Conservation (phyloP, 2,797 vertebrate species). For the Gymnothorax javanicus region DNA sequence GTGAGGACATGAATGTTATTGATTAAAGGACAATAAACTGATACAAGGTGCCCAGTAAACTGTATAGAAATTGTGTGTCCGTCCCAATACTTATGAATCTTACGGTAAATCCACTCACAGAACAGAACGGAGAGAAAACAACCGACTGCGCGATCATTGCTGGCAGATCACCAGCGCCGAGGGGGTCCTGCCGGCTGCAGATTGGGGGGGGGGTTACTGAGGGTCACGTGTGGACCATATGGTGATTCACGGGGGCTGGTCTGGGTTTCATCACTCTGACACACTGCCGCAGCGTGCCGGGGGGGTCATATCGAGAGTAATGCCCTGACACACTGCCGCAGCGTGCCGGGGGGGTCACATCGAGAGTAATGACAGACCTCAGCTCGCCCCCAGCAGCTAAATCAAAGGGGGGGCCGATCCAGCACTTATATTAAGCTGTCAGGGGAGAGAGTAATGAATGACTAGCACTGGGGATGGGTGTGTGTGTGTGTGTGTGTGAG, state of each 20-base stretch:
- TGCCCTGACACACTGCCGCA: too few species aligned
- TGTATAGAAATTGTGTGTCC: too few species aligned
- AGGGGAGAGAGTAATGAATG: conserved; percentile 61
- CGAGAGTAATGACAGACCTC: conserved; percentile 57
- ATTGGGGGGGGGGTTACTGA: neutral
- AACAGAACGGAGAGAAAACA: neutral
- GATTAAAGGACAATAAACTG: too few species aligned
- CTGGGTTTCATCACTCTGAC: conserved; percentile 75
- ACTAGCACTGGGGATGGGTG: conserved; percentile 44
- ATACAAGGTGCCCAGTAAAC: too few species aligned
- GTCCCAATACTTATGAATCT: neutral
- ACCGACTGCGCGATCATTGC: neutral
- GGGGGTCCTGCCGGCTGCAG: neutral
- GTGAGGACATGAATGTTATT: too few species aligned
- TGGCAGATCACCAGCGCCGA: neutral
- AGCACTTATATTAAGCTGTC: conserved; percentile 59
- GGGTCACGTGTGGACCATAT: conserved; percentile 35
- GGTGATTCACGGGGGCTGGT: conserved; percentile 45
- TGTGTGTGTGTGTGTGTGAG: conserved; percentile 17
- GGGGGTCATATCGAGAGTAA: too few species aligned
- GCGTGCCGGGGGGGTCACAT: too few species aligned
- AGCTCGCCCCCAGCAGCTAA: conserved; percentile 31
- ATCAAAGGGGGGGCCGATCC: conserved; percentile 50
- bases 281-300: too few species aligned
- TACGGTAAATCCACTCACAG: neutral